These are phyloP conservation scores for Planococcus citri DNA, from an alignment of 1,140 invertebrate genomes.

Conservation along the genomic window DNA sequence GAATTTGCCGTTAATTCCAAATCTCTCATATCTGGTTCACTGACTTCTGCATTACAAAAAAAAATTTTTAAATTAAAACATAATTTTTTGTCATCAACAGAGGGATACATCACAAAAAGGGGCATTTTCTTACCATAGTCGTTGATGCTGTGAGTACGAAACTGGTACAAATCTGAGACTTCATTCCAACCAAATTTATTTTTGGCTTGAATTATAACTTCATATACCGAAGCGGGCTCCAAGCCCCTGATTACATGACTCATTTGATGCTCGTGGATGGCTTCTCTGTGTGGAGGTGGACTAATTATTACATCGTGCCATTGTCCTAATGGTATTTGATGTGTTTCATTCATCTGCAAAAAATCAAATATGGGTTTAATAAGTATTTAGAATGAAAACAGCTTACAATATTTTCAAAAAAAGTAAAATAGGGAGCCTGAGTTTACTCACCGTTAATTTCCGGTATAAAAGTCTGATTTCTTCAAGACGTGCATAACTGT, in stretches of 20 bases:
- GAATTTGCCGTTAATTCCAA: not conserved
- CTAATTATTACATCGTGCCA: slow-evolving; percentile 48
- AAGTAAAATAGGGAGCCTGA: not conserved
- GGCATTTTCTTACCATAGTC: not conserved
- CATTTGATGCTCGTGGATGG: slow-evolving; percentile 40
- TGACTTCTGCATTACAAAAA: not conserved
- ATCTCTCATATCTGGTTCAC: slow-evolving; percentile 14
- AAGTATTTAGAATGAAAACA: too few relatives aligned
- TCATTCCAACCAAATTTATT: slow-evolving; percentile 52
- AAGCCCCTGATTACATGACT: slow-evolving; percentile 43
- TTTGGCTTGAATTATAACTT: slow-evolving; percentile 48
- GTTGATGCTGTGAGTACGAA: slow-evolving; percentile 27
- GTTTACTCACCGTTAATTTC: slow-evolving; percentile 31
- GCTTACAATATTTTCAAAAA: too few relatives aligned
- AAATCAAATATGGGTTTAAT: slow-evolving; percentile 12
- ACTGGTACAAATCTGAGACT: slow-evolving; percentile 34
- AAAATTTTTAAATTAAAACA: too few relatives aligned
- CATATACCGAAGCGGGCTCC: slow-evolving; percentile 45
- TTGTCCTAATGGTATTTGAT: slow-evolving; percentile 49
- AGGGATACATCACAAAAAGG: too few relatives aligned
- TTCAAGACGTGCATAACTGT: slow-evolving; percentile 40
- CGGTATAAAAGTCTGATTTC: slow-evolving; percentile 43
- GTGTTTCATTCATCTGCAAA: slow-evolving; percentile 52
- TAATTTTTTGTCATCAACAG: not conserved
- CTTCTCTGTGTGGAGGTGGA: slow-evolving; percentile 33